A percentile compares a stretch with the other conserved stretches of the same genome.
These are phyloP conservation scores for Pipistrellus kuhlii DNA, from an alignment of 2,797 vertebrate genomes.

Conservation along the genomic window DNA sequence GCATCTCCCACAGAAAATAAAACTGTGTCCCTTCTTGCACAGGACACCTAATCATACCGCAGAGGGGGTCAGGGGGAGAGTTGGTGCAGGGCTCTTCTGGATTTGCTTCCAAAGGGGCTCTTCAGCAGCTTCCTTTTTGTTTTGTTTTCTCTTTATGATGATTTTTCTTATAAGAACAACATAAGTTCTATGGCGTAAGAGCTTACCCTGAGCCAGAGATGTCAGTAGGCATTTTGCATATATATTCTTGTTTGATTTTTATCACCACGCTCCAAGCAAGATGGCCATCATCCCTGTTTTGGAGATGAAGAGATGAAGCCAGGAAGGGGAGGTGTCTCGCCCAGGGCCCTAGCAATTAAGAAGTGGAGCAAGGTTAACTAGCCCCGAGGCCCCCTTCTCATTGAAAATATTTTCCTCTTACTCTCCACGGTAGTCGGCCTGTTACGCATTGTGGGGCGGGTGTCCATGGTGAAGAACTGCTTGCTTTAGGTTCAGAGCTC, in stretches of 20 bases:
- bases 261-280: background rate
- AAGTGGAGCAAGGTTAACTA: background rate
- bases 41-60: no score
- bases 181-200: background rate
- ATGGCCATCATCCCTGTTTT: background rate
- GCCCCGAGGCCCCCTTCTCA: background rate
- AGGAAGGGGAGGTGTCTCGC: slow-evolving; percentile 21
- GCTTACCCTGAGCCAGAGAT: background rate
- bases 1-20: background rate
- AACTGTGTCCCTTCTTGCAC: background rate
- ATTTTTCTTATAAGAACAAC: background rate
- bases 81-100: background rate
- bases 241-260: background rate
- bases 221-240: background rate
- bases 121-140: background rate
- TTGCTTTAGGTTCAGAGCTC: background rate
- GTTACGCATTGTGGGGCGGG: accelerated
- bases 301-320: slow-evolving; percentile 38
- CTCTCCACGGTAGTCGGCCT: background rate
- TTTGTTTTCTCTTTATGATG: background rate
- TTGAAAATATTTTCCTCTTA: background rate
- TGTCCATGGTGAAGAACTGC: background rate
- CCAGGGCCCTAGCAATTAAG: background rate
- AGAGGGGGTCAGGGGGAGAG: background rate
- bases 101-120: background rate